Evolutionary conservation across 2,888 invertebrate genomes (phyloP), one percentile per base, ranked within the genome.

Genomic region (Ptilodon capucinus): DNA sequence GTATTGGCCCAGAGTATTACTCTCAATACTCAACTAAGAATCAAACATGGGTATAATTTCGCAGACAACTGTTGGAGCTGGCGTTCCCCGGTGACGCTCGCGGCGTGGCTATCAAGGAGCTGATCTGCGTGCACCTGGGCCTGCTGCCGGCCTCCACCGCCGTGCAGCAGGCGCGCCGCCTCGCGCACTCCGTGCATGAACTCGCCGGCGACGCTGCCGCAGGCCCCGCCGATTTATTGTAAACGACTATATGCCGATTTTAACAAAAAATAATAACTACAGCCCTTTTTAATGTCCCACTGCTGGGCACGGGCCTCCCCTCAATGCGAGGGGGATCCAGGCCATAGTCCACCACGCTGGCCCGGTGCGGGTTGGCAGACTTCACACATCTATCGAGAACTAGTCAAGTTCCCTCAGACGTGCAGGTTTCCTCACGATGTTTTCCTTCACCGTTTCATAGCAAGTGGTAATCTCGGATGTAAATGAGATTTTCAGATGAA

Each of bases 111-210:
- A 66, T 84, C 32, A 88, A 88, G 60, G 97, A 97, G 83, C 84
- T 97, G 54, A 95, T 94, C 65, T 97, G 96, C 77, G 93, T 97
- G 21, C 97, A 97, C 84, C 86, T 97, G 49, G 97, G 97, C 0
- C 82, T 97, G 44, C 94, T 95, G 1, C 96, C 97, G 0, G 94
- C 97, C 0, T 94, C 96, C 2, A 95, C 95, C 46, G 96, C 97
- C 0, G 92, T 97, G 57, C 96, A 97, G 73, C 97, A 97, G 74
- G 95, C 96, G 4, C 92, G 97, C 41, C 92, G 97, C 48, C 88
- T 97, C 5, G 96, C 96, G 4, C 96, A 97, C 39, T 95, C 95
- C 0, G 94, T 95, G 51, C 94, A 94, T 91, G 95, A 96, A 70
- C 89, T 96, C 1, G 93, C 93, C 5, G 80, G 81, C 0, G 73